Evolutionary conservation across 2,888 invertebrate genomes (phyloP), one percentile per base, ranked within the genome.

Genomic region (Caenorhabditis japonica): DNA sequence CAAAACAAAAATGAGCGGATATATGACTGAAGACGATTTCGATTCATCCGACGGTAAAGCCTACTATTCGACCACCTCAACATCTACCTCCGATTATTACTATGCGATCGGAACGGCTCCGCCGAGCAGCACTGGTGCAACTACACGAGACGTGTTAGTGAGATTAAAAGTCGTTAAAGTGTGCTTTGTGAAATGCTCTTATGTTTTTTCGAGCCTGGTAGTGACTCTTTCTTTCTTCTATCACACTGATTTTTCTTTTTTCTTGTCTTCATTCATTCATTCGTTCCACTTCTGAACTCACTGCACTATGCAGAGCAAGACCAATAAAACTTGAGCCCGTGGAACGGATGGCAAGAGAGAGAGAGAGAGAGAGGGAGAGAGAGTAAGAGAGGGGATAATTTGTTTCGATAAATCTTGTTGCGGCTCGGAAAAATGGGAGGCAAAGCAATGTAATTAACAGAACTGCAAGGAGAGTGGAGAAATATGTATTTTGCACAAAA

Each of bases 1-100:
- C 36, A n/a, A n/a, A n/a, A n/a, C n/a, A n/a, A 47, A 52, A 49
- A 83, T 83, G 83, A 81, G 82, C 53, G 83, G 83, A 39, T 83
- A 83, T 59, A 55, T 70, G 23, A 75, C 83, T 8, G 83, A 81
- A 53, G 83, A 76, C 23, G 81, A 81, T 56, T 72, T 74, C 33
- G 80, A 72, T 44, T 72, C 76, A 46, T 75, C 75, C 36, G 81
- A 81, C 62, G 79, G 76, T 10, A 75, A 80, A 52, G 44, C 72
- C 12, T 79, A 79, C 58, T 79, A 79, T 49, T 79, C 79, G 49
- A 79, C 79, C 17, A 79, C 76, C 12, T 79, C 79, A 8, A 79
- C 76, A 21, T 77, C 76, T 1, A 62, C 62, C 8, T 74, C 73
- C 27, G 79, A 79, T 27, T 77, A 79, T 73, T 79, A 79, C 49